Conservation (phyloP, 1,140 invertebrate genomes). For the Elysia chlorotica region DNA sequence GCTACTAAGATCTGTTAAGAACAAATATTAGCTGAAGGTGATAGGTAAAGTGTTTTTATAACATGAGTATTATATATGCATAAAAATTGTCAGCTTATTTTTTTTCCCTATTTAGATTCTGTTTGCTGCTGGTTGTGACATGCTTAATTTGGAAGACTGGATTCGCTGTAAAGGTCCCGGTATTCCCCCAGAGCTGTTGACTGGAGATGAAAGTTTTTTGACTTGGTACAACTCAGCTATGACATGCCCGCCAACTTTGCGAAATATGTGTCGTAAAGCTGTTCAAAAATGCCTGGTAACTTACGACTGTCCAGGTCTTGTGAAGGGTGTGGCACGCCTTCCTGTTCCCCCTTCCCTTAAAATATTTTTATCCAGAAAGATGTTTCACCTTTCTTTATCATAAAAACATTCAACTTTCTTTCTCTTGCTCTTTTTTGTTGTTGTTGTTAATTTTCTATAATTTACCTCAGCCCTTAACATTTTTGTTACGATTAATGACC, state of each 20-base stretch:
- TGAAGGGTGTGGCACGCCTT: slow-evolving; percentile 35
- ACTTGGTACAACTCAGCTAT: slow-evolving; percentile 55
- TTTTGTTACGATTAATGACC: no score
- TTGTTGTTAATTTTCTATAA: no score
- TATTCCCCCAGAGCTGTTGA: slow-evolving; percentile 53
- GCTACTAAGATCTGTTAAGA: no score
- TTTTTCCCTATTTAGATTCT: slow-evolving; percentile 30
- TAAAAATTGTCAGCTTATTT: no score
- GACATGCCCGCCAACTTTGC: slow-evolving; percentile 50
- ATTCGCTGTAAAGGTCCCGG: slow-evolving; percentile 59
- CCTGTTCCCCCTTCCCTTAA: slow-evolving; percentile 44
- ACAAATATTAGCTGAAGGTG: no score
- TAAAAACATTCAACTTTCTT: no score
- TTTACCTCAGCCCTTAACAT: no score
- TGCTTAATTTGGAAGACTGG: slow-evolving; percentile 60
- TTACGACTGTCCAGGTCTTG: slow-evolving; percentile 31
- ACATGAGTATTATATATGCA: no score
- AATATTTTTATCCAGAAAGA: slow-evolving; percentile 41
- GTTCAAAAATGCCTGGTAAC: slow-evolving; percentile 51
- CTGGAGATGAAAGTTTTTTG: slow-evolving; percentile 51
- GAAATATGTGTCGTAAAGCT: slow-evolving; percentile 56
- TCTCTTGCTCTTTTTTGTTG: no score
- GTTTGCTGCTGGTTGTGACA: slow-evolving; percentile 57
- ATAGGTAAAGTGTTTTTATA: no score
- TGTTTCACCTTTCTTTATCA: slow-evolving; percentile 44